Base-by-base conservation (phyloP, 2,888 invertebrate genomes). In the Leptopterna dolabrata region DNA sequence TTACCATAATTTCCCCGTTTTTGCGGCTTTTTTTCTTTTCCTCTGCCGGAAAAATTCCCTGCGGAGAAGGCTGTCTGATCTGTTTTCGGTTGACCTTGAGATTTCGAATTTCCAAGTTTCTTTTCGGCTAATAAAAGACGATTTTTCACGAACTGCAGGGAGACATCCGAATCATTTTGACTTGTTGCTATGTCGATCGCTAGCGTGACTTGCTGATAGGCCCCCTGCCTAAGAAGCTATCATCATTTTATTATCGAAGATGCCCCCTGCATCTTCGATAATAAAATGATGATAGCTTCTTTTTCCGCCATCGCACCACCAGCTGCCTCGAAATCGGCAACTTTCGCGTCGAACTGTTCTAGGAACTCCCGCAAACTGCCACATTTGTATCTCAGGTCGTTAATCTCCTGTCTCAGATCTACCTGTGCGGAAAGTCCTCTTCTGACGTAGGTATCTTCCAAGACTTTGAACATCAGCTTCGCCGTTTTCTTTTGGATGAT, bases 81-180 rank as follows among this genome's bases (percentile, higher is more conserved):
- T 16, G 14, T 4, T 4, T 14, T 73, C 71, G 19, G 13, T 71
- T 71, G 71, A 19, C 19, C 13, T 13, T 24, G 19, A 19, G 71
- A 19, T 71, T 71, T 71, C 71, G n/a, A n/a, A n/a, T n/a, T n/a
- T n/a, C n/a, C n/a, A n/a, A n/a, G n/a, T n/a, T n/a, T n/a, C n/a
- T n/a, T n/a, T n/a, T n/a, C n/a, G n/a, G n/a, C n/a, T n/a, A n/a
- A 29, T 73, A 7, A 73, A 4, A 7, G 30, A 73, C 73, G 7
- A 29, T 78, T 78, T 41, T 78, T 78, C 30, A 78, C 41, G 6
- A 43, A 78, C n/a, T 78, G n/a, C 30, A 78, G 45, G 14, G 78
- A 29, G 41, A 78, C 78, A 16, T 16, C 14, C n/a, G n/a, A n/a
- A 24, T 24, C 41, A 78, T 78, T 24, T 19, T 36, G 43, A 73